Evolutionary conservation across 2,888 invertebrate species (phyloP), one percentile per base, ranked within the genome.

Genomic region (Willowsia nigromaculata): DNA sequence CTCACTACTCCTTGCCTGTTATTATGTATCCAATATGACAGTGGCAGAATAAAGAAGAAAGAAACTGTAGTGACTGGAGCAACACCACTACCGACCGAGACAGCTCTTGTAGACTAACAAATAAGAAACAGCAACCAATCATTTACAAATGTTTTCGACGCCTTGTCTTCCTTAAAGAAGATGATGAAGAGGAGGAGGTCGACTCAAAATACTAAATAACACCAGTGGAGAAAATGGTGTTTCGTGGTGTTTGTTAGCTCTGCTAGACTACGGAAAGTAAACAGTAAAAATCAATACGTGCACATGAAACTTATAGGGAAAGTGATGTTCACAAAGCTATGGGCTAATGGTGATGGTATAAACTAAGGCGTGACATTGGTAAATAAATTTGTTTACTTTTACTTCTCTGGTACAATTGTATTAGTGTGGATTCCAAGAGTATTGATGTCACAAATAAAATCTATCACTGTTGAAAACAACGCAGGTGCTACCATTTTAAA

Each of bases 61-160:
- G 27, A 71, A 4, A 43, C 22, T 15, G 43, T 3, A 71, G 7
- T 43, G 27, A 43, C 18, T 22, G 13, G 40, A 9, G 2, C 40
- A 76, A 30, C 27, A 7, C 50, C 5, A 11, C 11, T 4, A 71
- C 5, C 22, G 22, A 71, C n/a, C n/a, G n/a, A n/a, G n/a, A n/a
- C n/a, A n/a, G n/a, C n/a, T n/a, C n/a, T n/a, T n/a, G n/a, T n/a
- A n/a, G n/a, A n/a, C 71, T 71, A 37, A 40, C 43, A 71, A 43
- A 71, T 71, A 43, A 22, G 43, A 71, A 62, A 74, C 62, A 78
- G 50, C 68, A 68, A 80, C 86, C 86, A 86, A 86, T 86, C 86
- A 86, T 86, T 76, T 86, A 80, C 80, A 62, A 80, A 78, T 86
- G 86, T 86, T 86, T 86, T 86, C 86, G 80, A 86, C 86, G 78